Percentiles rank a stretch among this genome's conserved stretches.
Conservation (phyloP, 2,888 invertebrate genomes). For the Protula sp. region DNA sequence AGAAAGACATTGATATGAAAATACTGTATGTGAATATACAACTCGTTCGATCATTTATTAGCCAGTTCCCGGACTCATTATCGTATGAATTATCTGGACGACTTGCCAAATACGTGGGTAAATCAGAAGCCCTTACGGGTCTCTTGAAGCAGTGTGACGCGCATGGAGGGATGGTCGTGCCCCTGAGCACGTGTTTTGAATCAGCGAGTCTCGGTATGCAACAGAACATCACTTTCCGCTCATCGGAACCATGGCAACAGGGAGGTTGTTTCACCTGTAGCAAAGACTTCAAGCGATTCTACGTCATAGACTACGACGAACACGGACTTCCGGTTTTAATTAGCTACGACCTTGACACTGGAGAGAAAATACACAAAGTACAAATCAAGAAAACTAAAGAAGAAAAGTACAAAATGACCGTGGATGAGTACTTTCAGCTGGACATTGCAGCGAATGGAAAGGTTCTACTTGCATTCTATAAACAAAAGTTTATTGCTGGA, state of each 20-base stretch:
- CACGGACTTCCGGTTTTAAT: neutral
- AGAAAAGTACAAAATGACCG: neutral
- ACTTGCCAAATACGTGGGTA: neutral
- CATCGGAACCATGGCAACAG: neutral
- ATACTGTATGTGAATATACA: conserved; percentile 5
- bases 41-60: neutral
- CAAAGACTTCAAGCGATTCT: neutral
- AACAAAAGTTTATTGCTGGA: neutral
- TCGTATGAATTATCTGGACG: neutral
- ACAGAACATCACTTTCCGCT: neutral
- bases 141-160: neutral
- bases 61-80: neutral
- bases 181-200: neutral
- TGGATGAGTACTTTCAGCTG: neutral
- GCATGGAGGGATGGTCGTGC: neutral
- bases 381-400: neutral
- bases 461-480: neutral
- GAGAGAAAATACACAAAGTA: neutral
- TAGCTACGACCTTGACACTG: neutral
- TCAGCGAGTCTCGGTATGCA: neutral
- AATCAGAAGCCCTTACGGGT: neutral
- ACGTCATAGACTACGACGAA: neutral
- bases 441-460: neutral
- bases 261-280: neutral
- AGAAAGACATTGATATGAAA: conserved; percentile 5